These are phyloP conservation scores for Chalcosyrphus nemorum DNA, from an alignment of 2,888 invertebrate species.

Conservation along the genomic window DNA sequence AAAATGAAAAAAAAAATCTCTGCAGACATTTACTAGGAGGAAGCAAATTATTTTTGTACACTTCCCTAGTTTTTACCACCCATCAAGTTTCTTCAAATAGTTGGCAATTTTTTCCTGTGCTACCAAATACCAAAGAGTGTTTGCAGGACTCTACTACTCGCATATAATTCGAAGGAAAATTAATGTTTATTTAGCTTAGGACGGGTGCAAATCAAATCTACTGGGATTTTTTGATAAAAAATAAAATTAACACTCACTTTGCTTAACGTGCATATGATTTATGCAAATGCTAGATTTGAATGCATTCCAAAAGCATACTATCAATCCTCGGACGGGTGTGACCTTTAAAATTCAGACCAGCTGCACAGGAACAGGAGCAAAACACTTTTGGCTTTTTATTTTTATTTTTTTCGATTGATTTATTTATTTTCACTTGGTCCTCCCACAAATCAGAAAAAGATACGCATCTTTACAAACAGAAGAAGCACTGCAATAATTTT, in stretches of 20 bases:
- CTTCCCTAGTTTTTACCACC: constrained; percentile 1
- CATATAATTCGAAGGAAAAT: not conserved
- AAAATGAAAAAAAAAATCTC: not conserved
- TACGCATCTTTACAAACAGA: constrained; percentile 44
- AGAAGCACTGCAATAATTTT: constrained; percentile 33
- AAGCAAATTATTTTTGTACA: constrained; percentile 40
- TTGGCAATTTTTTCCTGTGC: not conserved
- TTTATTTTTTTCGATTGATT: not conserved
- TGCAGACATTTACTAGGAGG: not conserved
- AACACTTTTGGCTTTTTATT: constrained; percentile 36
- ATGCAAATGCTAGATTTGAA: constrained; percentile 55
- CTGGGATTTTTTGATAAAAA: too few species aligned
- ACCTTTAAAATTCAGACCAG: constrained; percentile 62
- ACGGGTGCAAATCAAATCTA: too few species aligned
- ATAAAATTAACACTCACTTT: constrained; percentile 44
- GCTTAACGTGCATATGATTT: constrained; percentile 54
- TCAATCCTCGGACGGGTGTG: constrained; percentile 45
- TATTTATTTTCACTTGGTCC: constrained; percentile 24
- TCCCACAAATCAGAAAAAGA: constrained; percentile 26
- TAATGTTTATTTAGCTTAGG: too few species aligned
- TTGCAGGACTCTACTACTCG: too few species aligned
- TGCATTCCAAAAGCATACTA: constrained; percentile 62
- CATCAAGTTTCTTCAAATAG: constrained; percentile 42
- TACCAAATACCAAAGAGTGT: constrained; percentile 1
- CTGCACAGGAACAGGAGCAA: constrained; percentile 35